Base-by-base conservation (phyloP, 2,113 vertebrate species). In the Ochotona princeps region DNA sequence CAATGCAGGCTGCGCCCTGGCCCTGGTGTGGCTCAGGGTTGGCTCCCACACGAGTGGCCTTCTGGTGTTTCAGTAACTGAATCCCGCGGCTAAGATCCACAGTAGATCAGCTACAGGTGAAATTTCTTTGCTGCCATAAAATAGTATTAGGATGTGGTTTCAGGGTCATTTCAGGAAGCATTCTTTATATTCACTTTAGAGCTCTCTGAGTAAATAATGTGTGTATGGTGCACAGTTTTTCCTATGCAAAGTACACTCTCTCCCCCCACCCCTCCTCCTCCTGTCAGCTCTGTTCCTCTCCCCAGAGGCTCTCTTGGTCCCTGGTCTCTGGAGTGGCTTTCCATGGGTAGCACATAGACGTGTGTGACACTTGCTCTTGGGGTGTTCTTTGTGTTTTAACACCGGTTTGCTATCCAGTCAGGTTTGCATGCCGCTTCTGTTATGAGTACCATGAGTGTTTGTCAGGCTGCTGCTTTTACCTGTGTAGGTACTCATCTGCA, bases 11-110 rank as follows among this genome's bases (percentile, higher is more conserved):
- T 57, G 18, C 54, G 18, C 54, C 18, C 17, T 57, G 54, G 54
- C 32, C 44, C 5, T 4, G 66, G 38, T 1, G 7, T 79, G 61
- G 74, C n/a, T n/a, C 1, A 84, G 70, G 79, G 79, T 75, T 2
- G 1, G 44, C 86, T 82, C 94, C 79, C 47, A 72, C 20, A 90
- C 95, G n/a, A 72, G 2, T 54, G n/a, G 75, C 26, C 35, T 95
- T 91, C 94, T 97, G 80, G 49, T 67, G 49, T 80, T 89, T 92
- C 89, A 95, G 91, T 92, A 91, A 95, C 89, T 70, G 8, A 86
- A 74, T 94, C n/a, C 76, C 23, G 1, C 32, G 49, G 49, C 73
- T 32, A 17, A 92, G 73, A 73, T 57, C 44, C 23, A 81, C 38
- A 49, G 70, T 28, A 15, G 70, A 87, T 89, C 85, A 95, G 89